Evolutionary conservation across 2,797 vertebrate species (phyloP).

Genomic region (Sphenopsis melanotis): DNA sequence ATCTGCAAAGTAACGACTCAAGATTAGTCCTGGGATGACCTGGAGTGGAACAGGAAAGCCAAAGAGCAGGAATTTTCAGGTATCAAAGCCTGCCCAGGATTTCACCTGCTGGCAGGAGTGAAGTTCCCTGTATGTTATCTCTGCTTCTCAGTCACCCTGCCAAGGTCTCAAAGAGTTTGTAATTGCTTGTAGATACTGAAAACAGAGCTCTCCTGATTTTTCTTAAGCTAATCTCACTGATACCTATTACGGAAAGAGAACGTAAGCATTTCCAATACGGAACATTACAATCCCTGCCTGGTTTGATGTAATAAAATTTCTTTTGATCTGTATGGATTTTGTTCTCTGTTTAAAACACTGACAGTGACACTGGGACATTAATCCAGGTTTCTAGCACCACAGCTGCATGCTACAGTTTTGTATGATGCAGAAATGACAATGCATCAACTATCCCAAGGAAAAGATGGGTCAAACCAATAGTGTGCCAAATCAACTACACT

Average conservation of each 20-base stretch:
- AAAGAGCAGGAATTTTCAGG: not conserved
- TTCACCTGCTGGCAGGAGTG: not conserved
- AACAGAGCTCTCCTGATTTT: slow-evolving; percentile 1
- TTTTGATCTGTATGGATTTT: not conserved
- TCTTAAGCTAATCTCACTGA: slow-evolving; percentile 17
- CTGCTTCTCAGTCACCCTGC: not conserved
- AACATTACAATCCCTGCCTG: not conserved
- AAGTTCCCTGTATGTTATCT: slow-evolving; percentile 15
- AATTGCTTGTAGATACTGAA: slow-evolving; percentile 46
- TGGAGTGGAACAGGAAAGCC: not conserved
- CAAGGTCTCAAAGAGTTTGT: not conserved
- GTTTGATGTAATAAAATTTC: not conserved
- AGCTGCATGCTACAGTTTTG: accelerated
- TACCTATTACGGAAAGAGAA: not conserved
- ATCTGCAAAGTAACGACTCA: not conserved
- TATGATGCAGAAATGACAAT: not conserved
- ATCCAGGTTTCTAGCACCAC: not conserved
- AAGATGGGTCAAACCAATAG: not conserved
- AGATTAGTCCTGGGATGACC: not conserved
- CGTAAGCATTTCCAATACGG: not conserved
- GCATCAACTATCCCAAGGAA: not conserved
- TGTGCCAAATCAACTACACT: not conserved
- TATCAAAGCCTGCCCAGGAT: not conserved
- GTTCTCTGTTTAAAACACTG: not conserved
- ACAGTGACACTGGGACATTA: not conserved